Evolutionary conservation across 2,113 vertebrate species (phyloP).

Genomic region (Empidonax alnorum): DNA sequence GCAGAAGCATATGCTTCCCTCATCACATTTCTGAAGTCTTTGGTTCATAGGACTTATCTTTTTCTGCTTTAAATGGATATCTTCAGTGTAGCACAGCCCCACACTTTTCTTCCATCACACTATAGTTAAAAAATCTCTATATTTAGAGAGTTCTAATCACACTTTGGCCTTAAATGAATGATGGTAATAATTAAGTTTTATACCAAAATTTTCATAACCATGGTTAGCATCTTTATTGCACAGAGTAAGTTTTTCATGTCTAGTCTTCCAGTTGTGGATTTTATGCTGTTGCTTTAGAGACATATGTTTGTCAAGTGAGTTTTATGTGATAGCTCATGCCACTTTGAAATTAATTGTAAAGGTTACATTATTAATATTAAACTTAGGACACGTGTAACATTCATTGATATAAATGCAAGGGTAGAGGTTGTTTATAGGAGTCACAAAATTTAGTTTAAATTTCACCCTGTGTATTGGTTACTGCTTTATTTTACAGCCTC

Average conservation of each 20-base stretch:
- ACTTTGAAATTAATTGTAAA: neutral
- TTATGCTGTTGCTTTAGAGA: neutral
- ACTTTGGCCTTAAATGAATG: neutral
- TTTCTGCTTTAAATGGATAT: neutral
- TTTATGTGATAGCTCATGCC: neutral
- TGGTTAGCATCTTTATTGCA: neutral
- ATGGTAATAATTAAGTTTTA: neutral
- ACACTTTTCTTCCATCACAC: neutral
- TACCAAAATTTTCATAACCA: neutral
- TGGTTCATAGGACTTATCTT: neutral
- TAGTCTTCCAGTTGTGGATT: neutral
- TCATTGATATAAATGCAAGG: neutral
- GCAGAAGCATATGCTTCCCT: neutral
- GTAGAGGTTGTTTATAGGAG: neutral
- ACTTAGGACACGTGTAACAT: neutral
- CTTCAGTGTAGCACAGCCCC: neutral
- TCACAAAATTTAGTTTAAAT: neutral
- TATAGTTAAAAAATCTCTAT: neutral
- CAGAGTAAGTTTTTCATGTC: neutral
- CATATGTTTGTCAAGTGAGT: neutral
- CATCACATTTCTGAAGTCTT: neutral
- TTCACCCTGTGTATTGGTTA: neutral
- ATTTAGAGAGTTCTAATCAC: neutral
- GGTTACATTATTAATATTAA: neutral
- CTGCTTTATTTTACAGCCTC: conserved; percentile 80